Base-by-base conservation (phyloP, 1,140 invertebrate species). In the Argopecten irradians region DNA sequence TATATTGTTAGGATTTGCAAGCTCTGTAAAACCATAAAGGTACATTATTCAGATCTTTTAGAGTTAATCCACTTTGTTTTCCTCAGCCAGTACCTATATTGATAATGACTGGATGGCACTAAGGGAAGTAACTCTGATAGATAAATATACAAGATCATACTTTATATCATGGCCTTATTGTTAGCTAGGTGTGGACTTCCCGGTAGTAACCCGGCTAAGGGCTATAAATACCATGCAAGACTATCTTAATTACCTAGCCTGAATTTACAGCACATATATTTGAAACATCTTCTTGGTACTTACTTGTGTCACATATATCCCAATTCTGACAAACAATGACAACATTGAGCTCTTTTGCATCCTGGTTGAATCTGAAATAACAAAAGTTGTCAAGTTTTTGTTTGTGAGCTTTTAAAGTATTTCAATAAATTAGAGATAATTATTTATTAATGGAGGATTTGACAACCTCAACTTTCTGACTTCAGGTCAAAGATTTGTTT, bases 281-380 rank as follows among this genome's bases (percentile, higher is more conserved):
- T 39, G 36, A 39, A 8, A 39, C 5, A 39, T 8, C 5, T 13
- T 13, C 36, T 39, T 8, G 36, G 3, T 86, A 91, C 92, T 91
- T 88, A 93, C 93, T 87, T 93, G 92, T 41, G 92, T n/a, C n/a
- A 92, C 83, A 84, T 93, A 86, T 39, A 92, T 86, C 22, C 28
- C 90, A 82, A 92, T 87, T 55, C 89, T 92, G 22, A 93, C 84
- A 35, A 86, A 90, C 86, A 92, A 36, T 34, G 88, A 89, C 32
- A 93, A 39, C 83, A 92, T 89, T 19, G 91, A 82, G 34, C 90
- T 85, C 33, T 90, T 88, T n/a, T 91, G 89, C 34, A 88, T 89
- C 85, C 93, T 92, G n/a, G 86, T 34, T 32, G 83, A 90, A 5
- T 89, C 93, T 93, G 88, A 43, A 89, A 86, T 85, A 41, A 83